These are phyloP conservation scores for Halocynthia roretzi DNA, from an alignment of 23 tunicate genomes.

Conservation along the genomic window DNA sequence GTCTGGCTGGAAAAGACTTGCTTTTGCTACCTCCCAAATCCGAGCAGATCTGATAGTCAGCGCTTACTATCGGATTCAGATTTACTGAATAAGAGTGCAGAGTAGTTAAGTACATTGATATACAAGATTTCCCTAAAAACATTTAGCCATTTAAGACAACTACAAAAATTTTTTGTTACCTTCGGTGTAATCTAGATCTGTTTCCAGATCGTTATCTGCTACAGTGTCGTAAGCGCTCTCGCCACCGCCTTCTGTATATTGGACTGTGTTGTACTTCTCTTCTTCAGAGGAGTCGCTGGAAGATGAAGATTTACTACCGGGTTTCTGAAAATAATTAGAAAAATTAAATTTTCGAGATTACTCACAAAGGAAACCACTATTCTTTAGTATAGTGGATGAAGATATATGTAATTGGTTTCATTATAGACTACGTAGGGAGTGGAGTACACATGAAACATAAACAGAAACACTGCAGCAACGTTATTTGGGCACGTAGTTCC, in stretches of 20 bases:
- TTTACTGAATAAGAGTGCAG: background rate
- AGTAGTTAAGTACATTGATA: too few species aligned
- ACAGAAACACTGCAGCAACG: too few species aligned
- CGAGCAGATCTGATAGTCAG: conserved; percentile 65
- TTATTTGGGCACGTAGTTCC: too few species aligned
- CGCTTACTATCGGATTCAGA: conserved; percentile 57
- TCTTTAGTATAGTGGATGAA: too few species aligned
- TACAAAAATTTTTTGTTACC: too few species aligned
- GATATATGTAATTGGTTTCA: too few species aligned
- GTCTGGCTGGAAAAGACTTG: conserved; percentile 70
- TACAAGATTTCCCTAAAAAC: too few species aligned
- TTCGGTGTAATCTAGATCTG: conserved; percentile 12
- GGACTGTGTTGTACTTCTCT: conserved; percentile 4
- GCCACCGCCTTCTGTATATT: background rate
- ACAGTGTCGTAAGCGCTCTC: conserved; percentile 50
- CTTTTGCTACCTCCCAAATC: conserved; percentile 12
- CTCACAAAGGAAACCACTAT: too few species aligned
- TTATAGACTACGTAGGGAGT: too few species aligned
- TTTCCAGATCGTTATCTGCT: conserved; percentile 36
- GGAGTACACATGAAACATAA: too few species aligned
- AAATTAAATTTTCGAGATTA: too few species aligned
- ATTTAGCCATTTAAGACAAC: too few species aligned
- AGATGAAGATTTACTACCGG: conserved; percentile 10
- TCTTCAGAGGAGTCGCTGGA: background rate
- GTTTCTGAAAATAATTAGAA: background rate